These are phyloP conservation scores for Myodes glareolus DNA, from an alignment of 2,113 vertebrate genomes.

Conservation along the genomic window DNA sequence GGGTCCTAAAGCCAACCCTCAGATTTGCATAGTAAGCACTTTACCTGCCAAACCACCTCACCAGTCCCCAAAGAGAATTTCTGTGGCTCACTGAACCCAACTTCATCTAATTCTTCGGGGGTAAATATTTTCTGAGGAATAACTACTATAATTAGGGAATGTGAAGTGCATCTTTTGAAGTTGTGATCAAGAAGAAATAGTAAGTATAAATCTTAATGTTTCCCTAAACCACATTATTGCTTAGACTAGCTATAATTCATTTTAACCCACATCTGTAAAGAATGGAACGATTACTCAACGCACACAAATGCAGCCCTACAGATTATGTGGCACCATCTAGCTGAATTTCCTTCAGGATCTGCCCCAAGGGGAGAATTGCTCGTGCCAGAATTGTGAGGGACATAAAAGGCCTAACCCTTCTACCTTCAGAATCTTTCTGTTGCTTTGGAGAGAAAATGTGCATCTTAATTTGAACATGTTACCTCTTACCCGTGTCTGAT, in stretches of 20 bases:
- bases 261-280: not conserved
- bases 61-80: not conserved
- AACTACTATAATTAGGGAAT: not conserved
- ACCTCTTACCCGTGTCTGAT: slow-evolving; percentile 82
- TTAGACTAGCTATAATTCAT: not conserved
- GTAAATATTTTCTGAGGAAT: not conserved
- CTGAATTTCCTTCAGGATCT: slow-evolving; percentile 5
- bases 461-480: not conserved
- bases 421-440: not conserved
- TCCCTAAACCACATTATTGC: not conserved
- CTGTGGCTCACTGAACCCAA: not conserved
- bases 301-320: not conserved
- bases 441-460: slow-evolving; percentile 1
- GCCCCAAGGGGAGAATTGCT: not conserved
- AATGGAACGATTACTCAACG: not conserved
- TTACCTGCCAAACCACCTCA: too few species aligned
- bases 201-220: not conserved
- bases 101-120: not conserved
- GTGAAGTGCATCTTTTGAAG: not conserved
- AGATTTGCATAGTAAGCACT: not conserved
- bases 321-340: not conserved
- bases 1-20: not conserved
- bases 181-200: not conserved
- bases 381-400: not conserved
- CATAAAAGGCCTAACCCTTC: not conserved